Percentiles rank a stretch among this genome's conserved stretches.
phyloP scores from a whole-genome alignment of 2,113 vertebrate genomes.

The Motacilla alba region DNA sequence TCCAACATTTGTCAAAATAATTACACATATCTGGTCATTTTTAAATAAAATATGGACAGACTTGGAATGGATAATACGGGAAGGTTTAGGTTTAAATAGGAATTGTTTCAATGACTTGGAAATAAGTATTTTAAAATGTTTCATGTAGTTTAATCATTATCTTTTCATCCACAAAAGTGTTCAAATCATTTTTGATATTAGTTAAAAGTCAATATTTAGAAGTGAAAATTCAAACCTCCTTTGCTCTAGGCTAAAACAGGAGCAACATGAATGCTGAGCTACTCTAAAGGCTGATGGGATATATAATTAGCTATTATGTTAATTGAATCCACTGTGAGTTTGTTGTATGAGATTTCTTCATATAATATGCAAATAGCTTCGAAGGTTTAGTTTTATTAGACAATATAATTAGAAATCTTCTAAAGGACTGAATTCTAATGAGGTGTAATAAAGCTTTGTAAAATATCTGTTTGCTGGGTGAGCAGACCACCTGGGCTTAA shows the following conservation, averaged over 20 bases:
- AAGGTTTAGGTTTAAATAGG: constrained; percentile 6
- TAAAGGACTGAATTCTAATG: constrained; percentile 70
- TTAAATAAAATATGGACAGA: neutral
- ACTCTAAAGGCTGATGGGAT: constrained; percentile 82
- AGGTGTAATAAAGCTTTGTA: constrained; percentile 66
- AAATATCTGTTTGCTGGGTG: constrained; percentile 57
- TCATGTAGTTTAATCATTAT: constrained; percentile 56
- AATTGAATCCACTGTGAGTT: constrained; percentile 82
- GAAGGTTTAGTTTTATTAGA: constrained; percentile 79
- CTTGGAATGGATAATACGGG: neutral
- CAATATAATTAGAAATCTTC: constrained; percentile 79
- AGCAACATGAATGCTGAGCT: constrained; percentile 75
- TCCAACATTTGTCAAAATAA: constrained; percentile 33
- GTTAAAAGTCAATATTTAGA: constrained; percentile 81
- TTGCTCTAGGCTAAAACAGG: constrained; percentile 78
- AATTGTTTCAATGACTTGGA: constrained; percentile 22
- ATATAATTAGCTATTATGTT: constrained; percentile 84
- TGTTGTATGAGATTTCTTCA: constrained; percentile 81
- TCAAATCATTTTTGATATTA: constrained; percentile 71
- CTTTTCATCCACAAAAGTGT: constrained; percentile 73
- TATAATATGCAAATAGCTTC: constrained; percentile 83
- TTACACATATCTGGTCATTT: neutral
- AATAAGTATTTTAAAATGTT: constrained; percentile 49
- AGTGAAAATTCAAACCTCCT: constrained; percentile 70
- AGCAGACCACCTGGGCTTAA: constrained; percentile 58